phyloP scores from a whole-genome alignment of 1,140 invertebrate genomes.

The Theocolax elegans region DNA sequence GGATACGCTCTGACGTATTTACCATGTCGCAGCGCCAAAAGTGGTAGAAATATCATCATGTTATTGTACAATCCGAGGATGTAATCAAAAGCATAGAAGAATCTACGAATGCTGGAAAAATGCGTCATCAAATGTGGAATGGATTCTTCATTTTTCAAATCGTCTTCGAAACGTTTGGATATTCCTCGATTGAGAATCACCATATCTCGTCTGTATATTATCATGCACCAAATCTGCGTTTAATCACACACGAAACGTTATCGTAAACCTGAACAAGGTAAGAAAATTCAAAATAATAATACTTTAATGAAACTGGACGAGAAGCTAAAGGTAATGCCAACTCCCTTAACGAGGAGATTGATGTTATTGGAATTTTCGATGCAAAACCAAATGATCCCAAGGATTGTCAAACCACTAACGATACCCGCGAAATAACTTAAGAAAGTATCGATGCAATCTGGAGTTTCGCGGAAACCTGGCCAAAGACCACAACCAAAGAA shows the following conservation, averaged over 20 bases:
- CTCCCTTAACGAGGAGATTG: slow-evolving; percentile 41
- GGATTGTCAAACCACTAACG: background rate
- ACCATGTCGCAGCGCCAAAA: background rate
- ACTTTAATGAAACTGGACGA: slow-evolving; percentile 44
- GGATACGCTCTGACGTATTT: slow-evolving; percentile 14
- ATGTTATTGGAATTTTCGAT: slow-evolving; percentile 40
- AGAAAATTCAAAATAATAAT: too few relatives aligned
- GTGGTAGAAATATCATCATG: background rate
- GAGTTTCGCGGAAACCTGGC: background rate
- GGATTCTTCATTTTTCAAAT: background rate
- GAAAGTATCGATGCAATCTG: background rate
- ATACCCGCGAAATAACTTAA: background rate
- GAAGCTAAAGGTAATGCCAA: slow-evolving; percentile 42
- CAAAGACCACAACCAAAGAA: slow-evolving; percentile 17
- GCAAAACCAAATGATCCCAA: slow-evolving; percentile 39
- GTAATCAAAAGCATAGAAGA: slow-evolving; percentile 10
- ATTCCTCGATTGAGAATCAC: slow-evolving; percentile 7
- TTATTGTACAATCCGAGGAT: background rate
- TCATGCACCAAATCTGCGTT: too few relatives aligned
- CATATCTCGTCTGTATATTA: background rate
- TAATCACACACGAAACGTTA: too few relatives aligned
- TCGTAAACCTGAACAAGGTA: too few relatives aligned
- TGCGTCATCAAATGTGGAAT: slow-evolving; percentile 9
- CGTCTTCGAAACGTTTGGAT: slow-evolving; percentile 3
- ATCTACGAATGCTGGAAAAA: background rate